phyloP scores from a whole-genome alignment of 2,797 vertebrate genomes.

The Gymnothorax javanicus region DNA sequence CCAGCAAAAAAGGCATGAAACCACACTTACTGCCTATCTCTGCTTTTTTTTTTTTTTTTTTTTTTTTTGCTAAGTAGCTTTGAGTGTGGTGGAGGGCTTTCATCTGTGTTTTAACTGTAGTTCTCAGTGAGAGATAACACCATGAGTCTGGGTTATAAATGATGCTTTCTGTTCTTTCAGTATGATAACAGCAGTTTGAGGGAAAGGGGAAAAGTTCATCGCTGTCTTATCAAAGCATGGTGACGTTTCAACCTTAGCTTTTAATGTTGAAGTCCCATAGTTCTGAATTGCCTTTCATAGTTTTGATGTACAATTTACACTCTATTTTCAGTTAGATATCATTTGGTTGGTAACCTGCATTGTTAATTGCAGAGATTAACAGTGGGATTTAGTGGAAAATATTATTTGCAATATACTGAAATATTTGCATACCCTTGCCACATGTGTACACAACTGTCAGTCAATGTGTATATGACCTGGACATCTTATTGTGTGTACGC shows the following conservation, averaged over 20 bases:
- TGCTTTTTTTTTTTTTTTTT: constrained; percentile 68
- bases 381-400: background rate
- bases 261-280: constrained; percentile 31
- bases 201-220: constrained; percentile 66
- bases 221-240: constrained; percentile 75
- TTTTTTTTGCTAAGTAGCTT: constrained; percentile 26
- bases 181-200: constrained; percentile 70
- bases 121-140: constrained; percentile 76
- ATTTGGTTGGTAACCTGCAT: constrained; percentile 3
- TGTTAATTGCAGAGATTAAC: background rate
- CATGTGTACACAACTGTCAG: background rate
- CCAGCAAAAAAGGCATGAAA: background rate
- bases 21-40: constrained; percentile 70
- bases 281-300: constrained; percentile 13
- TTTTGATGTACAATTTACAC: constrained; percentile 11
- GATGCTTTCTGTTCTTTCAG: constrained; percentile 75
- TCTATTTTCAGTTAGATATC: background rate
- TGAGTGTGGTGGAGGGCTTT: constrained; percentile 56
- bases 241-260: constrained; percentile 77
- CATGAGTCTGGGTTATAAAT: constrained; percentile 75
- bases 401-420: background rate
- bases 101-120: constrained; percentile 78
- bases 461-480: background rate
- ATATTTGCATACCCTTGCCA: background rate
- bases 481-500: background rate